Evolutionary conservation across 2,888 invertebrate genomes (phyloP), one percentile per base, ranked within the genome.

Genomic region (Pocota personata): DNA sequence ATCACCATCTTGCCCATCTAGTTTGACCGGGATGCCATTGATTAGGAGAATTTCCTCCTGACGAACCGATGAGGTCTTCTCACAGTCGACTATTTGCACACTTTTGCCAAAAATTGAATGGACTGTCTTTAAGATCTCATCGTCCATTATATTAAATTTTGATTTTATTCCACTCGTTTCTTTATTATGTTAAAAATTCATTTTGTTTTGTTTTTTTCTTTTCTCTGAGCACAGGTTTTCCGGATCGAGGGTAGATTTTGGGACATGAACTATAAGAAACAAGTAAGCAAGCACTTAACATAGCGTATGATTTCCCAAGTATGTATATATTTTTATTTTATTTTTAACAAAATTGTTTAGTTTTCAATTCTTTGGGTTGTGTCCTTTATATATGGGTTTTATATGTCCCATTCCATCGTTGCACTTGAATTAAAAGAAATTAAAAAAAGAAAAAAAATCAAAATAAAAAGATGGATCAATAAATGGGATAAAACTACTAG

Each of bases 71-170:
- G 95, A 95, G 87, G 95, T 95, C 89, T 95, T 95, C 90, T 95
- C 95, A 90, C 95, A 95, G 91, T 96, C 95, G 78, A 96, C 94
- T 86, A 96, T 95, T 92, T 95, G 94, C 30, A 94, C 95, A 83
- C 95, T 95, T 88, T 95, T 95, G 80, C 96, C 96, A 87, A 95
- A 94, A 88, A 96, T 95, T 87, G 95, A 95, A 91, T 96, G 95
- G 82, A 96, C 96, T 83, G 95, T 95, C 89, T 95, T 95, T 90
- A 95, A 94, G 88, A 96, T 95, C 92, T 96, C 95, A 91, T 95
- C 95, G 92, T 96, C 95, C 95, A 95, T 95, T 88, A 79, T 88
- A 40, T 46, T 2, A n/a, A n/a, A 10, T 46, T 16, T 48, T 6
- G 2, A 32, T 46, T 16, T 35, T 66, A 3, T 55, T 48, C 7